Conservation (phyloP, 1,140 invertebrate genomes). For the Ceratina japonica region DNA sequence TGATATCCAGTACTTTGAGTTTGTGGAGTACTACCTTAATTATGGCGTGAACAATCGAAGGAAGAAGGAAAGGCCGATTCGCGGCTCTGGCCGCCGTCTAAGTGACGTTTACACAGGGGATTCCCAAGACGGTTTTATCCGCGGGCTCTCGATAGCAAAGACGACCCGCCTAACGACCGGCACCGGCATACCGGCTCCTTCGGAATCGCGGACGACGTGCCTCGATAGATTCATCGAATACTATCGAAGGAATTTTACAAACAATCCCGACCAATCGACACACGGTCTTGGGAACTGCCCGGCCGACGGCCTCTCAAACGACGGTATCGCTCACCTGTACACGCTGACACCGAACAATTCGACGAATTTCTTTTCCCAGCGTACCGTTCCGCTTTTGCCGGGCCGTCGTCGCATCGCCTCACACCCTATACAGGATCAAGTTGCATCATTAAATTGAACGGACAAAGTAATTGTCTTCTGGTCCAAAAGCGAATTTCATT, state of each 20-base stretch:
- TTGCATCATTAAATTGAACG: conserved; percentile 2
- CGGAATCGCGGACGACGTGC: conserved; percentile 73
- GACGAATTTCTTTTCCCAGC: conserved; percentile 31
- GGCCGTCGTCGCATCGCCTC: background rate
- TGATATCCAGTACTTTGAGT: too few relatives aligned
- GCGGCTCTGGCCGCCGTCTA: conserved; percentile 15
- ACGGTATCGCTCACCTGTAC: conserved; percentile 67
- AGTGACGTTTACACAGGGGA: conserved; percentile 53
- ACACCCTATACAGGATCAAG: background rate
- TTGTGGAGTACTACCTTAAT: conserved; percentile 52
- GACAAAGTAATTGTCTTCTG: background rate
- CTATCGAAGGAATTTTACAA: conserved; percentile 79
- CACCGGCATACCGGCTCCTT: conserved; percentile 68
- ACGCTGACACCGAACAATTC: conserved; percentile 63
- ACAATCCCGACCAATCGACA: conserved; percentile 78
- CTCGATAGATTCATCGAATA: conserved; percentile 80
- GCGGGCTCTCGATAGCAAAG: conserved; percentile 68
- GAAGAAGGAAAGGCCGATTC: background rate
- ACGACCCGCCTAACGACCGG: conserved; percentile 72
- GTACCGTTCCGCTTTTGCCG: background rate
- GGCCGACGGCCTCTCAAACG: conserved; percentile 72
- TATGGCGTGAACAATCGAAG: conserved; percentile 59
- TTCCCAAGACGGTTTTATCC: conserved; percentile 64
- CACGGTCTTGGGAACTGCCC: conserved; percentile 75
- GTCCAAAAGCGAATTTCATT: background rate